phyloP scores from a whole-genome alignment of 2,113 vertebrate genomes.

The Orientallactaga bullata region DNA sequence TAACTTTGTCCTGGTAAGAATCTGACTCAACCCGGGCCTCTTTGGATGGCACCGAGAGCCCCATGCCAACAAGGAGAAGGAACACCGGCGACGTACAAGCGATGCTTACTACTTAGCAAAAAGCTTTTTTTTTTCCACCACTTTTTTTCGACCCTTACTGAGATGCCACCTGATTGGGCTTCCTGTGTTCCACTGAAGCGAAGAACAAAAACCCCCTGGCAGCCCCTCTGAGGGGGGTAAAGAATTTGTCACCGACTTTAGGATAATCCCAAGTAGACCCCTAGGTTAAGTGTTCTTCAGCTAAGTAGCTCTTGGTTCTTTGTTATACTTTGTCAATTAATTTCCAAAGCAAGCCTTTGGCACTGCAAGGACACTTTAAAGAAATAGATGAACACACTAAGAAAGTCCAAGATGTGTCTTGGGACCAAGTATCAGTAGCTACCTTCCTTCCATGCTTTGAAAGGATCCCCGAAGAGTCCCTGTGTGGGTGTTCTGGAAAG shows the following conservation, averaged over 20 bases:
- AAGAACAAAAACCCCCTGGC: conserved; percentile 28
- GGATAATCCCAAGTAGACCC: not conserved
- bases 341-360: conserved; percentile 55
- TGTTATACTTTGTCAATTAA: conserved; percentile 43
- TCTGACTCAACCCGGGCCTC: conserved; percentile 66
- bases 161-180: conserved; percentile 28
- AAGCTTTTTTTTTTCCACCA: not conserved
- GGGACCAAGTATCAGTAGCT: conserved; percentile 19
- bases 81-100: conserved; percentile 36
- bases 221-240: not conserved
- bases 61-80: conserved; percentile 51
- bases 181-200: not conserved
- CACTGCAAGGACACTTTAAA: conserved; percentile 41
- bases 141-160: not conserved
- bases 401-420: conserved; percentile 39
- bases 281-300: conserved; percentile 8
- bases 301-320: conserved; percentile 56
- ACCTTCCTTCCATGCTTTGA: not conserved
- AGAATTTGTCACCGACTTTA: conserved; percentile 25
- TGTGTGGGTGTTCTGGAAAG: conserved; percentile 5
- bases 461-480: conserved; percentile 40
- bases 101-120: conserved; percentile 34
- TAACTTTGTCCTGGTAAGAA: conserved; percentile 49
- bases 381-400: not conserved
- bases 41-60: conserved; percentile 54